These are phyloP conservation scores for Perdita meconis DNA, from an alignment of 2,888 invertebrate species.

Conservation along the genomic window DNA sequence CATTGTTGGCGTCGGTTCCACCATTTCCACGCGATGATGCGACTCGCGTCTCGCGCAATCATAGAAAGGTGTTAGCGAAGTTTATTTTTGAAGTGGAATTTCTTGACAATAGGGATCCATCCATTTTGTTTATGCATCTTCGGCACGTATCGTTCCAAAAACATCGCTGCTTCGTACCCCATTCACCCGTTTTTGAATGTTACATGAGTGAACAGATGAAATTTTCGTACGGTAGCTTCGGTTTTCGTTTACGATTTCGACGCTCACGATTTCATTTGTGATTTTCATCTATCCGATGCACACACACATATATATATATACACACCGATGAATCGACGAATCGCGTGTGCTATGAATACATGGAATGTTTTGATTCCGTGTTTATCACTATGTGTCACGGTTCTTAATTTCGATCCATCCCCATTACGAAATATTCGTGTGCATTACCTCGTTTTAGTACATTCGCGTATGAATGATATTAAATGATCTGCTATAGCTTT, in stretches of 20 bases:
- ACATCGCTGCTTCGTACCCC: conserved; percentile 66
- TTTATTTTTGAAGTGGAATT: conserved; percentile 42
- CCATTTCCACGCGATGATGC: not conserved
- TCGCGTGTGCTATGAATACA: not conserved
- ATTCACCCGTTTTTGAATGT: conserved; percentile 39
- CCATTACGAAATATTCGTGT: not conserved
- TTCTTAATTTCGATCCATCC: not conserved
- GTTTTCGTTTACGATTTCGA: not conserved
- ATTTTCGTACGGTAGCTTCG: not conserved
- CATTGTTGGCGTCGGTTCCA: not conserved
- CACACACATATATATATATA: not conserved
- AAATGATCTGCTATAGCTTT: not conserved
- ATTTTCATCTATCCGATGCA: not conserved
- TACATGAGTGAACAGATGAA: conserved; percentile 17
- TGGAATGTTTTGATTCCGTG: conserved; percentile 34
- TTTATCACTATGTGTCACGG: conserved; percentile 37
- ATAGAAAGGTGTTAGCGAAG: not conserved
- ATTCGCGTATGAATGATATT: not conserved
- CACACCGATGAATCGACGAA: not conserved
- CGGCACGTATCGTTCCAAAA: conserved; percentile 68
- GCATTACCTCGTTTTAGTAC: not conserved
- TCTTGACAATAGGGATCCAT: conserved; percentile 71
- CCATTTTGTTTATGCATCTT: conserved; percentile 79
- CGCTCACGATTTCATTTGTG: not conserved
- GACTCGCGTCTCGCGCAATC: not conserved